These are phyloP conservation scores for Intellagama lesueurii DNA, from an alignment of 2,797 vertebrate species.

Conservation along the genomic window DNA sequence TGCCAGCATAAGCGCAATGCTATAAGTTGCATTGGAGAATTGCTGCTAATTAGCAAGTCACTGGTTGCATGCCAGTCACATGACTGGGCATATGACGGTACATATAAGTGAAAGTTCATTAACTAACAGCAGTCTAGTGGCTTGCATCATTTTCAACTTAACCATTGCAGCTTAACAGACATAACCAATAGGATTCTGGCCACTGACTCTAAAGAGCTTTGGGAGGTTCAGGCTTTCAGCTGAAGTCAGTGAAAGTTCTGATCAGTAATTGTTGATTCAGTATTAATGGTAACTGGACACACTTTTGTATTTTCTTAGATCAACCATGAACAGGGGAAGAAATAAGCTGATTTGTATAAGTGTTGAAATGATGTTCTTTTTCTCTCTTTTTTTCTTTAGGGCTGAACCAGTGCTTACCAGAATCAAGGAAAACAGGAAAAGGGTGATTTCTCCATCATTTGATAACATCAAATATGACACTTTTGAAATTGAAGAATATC, in stretches of 20 bases:
- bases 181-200: too few species aligned
- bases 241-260: background rate
- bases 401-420: slow-evolving; percentile 92
- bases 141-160: too few species aligned
- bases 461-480: slow-evolving; percentile 98
- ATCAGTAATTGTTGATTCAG: background rate
- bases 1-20: too few species aligned
- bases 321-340: too few species aligned
- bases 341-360: background rate
- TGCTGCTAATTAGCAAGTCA: too few species aligned
- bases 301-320: too few species aligned
- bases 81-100: too few species aligned
- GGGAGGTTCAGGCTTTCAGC: background rate
- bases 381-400: slow-evolving; percentile 75
- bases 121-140: too few species aligned
- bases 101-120: too few species aligned
- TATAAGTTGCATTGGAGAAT: too few species aligned
- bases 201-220: background rate
- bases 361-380: background rate
- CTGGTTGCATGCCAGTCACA: too few species aligned
- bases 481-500: slow-evolving; percentile 96
- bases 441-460: slow-evolving; percentile 94
- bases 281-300: background rate
- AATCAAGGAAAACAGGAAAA: slow-evolving; percentile 93
- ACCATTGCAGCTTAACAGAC: too few species aligned